These are phyloP conservation scores for Oryzias sinensis DNA, from an alignment of 2,797 vertebrate species.

Conservation along the genomic window DNA sequence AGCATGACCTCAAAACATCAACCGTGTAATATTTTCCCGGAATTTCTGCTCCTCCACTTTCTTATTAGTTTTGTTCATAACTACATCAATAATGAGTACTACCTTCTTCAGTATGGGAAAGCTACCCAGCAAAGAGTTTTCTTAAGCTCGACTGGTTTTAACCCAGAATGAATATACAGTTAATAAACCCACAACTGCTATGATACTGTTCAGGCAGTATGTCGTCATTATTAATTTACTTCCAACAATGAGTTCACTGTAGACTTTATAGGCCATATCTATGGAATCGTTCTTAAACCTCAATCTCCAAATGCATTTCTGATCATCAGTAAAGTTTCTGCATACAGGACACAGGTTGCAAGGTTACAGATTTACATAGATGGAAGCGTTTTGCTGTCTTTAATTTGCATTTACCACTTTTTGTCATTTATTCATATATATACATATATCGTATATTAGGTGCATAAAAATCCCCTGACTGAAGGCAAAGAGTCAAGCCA, in stretches of 20 bases:
- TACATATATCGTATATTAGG: too few species aligned
- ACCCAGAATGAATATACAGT: constrained; percentile 17
- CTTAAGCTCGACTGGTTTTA: background rate
- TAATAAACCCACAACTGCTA: constrained; percentile 3
- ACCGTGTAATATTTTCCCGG: background rate
- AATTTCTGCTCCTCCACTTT: background rate
- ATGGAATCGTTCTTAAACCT: constrained; percentile 7
- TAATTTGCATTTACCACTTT: too few species aligned
- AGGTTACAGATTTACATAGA: background rate
- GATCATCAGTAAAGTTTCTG: constrained; percentile 38
- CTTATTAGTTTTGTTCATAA: background rate
- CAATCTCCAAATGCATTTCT: constrained; percentile 30
- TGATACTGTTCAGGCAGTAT: constrained; percentile 23
- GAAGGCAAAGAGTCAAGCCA: too few species aligned
- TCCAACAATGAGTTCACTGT: constrained; percentile 25
- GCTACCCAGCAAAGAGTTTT: background rate
- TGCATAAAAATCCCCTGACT: too few species aligned
- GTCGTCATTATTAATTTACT: constrained; percentile 49
- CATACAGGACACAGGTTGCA: constrained; percentile 13
- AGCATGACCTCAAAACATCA: background rate
- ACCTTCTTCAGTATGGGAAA: background rate
- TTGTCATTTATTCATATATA: too few species aligned
- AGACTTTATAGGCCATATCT: constrained; percentile 24
- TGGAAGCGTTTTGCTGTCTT: too few species aligned
- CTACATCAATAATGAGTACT: background rate